Evolutionary conservation across 2,888 invertebrate genomes (phyloP), one percentile per base, ranked within the genome.

Genomic region (Hydraecia micacea): DNA sequence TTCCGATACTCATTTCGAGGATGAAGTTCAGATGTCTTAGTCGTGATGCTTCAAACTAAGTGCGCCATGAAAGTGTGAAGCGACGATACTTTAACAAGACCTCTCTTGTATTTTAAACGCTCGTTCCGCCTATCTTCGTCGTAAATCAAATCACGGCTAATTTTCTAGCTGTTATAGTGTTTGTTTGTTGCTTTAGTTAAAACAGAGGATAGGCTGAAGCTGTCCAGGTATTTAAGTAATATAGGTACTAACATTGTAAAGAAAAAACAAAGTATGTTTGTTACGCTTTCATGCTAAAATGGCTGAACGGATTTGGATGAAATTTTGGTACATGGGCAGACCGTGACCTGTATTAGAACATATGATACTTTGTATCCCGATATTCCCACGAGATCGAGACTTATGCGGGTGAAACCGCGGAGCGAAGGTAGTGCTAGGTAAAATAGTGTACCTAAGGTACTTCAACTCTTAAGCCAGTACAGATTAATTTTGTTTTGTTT

Each of bases 1-100:
- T 96, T 96, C 95, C 96, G 95, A 96, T 97, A 96, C 96, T 96
- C 96, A 96, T 96, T 96, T 96, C 91, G 94, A 94, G 95, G 94
- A 96, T 95, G 93, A 94, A 95, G 95, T 95, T 95, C 92, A 93
- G 93, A 94, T 95, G 94, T 95, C 95, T 94, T 93, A 94, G 93
- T 94, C 91, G 91, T 91, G 93, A 92, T 92, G 92, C 92, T 93
- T 91, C 89, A 90, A 90, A 90, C 91, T 91, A 91, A 89, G 88
- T 83, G 74, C 81, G 85, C 84, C 83, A 83, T 87, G 87, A 89
- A 87, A 88, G 87, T 86, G 84, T 86, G 71, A 87, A 84, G 84
- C 75, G 73, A 67, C 81, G 86, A 86, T 87, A 85, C 82, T 88
- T 86, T 87, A 75, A 81, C 89, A 87, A 81, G 82, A 87, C 86